These are phyloP conservation scores for Tricholauxania praeusta DNA, from an alignment of 2,888 invertebrate genomes.

Conservation along the genomic window DNA sequence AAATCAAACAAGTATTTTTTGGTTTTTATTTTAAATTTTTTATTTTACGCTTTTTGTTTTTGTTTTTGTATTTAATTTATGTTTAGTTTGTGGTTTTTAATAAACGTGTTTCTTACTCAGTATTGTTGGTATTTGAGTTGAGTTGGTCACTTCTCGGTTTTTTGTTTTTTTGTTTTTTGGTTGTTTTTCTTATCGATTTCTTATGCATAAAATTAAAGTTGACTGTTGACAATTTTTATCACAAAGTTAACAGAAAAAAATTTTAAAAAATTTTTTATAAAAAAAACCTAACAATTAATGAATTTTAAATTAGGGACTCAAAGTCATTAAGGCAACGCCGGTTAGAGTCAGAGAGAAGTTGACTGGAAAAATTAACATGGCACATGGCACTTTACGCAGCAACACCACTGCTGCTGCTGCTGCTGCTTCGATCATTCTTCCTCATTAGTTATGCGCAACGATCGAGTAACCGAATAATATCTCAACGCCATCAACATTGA, in stretches of 20 bases:
- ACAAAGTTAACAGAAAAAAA: background rate
- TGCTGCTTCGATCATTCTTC: constrained; percentile 26
- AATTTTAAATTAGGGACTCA: constrained; percentile 14
- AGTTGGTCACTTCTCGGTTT: background rate
- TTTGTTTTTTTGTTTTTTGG: background rate
- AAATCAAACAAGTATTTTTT: too few relatives aligned
- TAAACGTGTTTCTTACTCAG: too few relatives aligned
- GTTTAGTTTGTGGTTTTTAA: too few relatives aligned
- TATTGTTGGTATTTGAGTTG: background rate
- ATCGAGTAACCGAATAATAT: constrained; percentile 61
- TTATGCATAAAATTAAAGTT: background rate
- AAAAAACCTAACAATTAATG: constrained; percentile 6
- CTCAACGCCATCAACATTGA: constrained; percentile 60
- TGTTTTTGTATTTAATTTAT: too few relatives aligned
- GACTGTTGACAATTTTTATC: background rate
- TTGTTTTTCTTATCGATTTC: background rate
- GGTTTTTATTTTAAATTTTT: too few relatives aligned
- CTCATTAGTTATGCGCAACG: constrained; percentile 50
- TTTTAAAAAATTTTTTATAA: background rate
- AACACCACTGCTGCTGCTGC: too few relatives aligned
- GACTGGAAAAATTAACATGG: background rate
- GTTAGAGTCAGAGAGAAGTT: background rate
- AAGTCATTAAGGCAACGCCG: background rate
- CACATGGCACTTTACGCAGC: background rate
- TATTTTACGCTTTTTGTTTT: too few relatives aligned